Evolutionary conservation across 2,113 vertebrate genomes (phyloP).

Genomic region (Canis aureus): DNA sequence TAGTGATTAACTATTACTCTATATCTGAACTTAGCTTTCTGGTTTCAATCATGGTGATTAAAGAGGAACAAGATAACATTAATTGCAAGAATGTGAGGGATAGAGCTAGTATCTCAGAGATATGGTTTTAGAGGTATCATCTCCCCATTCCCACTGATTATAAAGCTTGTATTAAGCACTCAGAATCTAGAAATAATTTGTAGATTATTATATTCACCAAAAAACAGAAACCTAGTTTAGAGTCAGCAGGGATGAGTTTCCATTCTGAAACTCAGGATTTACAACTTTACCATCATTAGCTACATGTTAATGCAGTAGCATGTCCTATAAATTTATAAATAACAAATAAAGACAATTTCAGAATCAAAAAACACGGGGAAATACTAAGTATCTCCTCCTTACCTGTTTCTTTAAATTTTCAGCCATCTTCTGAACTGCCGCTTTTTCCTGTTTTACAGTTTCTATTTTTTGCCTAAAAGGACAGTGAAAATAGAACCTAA

Average conservation of each 20-base stretch:
- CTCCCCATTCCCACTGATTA: neutral
- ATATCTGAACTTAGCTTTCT: slow-evolving; percentile 36
- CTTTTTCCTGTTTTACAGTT: slow-evolving; percentile 90
- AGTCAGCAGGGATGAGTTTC: slow-evolving; percentile 8
- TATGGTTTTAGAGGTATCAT: neutral
- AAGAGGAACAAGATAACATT: neutral
- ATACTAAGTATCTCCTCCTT: neutral
- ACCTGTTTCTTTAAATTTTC: slow-evolving; percentile 94
- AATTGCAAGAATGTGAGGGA: neutral
- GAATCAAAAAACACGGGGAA: slow-evolving; percentile 32
- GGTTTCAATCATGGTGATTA: slow-evolving; percentile 12
- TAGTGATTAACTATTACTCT: neutral
- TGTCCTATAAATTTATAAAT: neutral
- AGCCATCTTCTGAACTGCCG: slow-evolving; percentile 88
- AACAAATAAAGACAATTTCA: slow-evolving; percentile 34
- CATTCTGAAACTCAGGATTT: slow-evolving; percentile 17
- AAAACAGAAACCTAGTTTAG: slow-evolving; percentile 11
- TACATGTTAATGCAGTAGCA: neutral
- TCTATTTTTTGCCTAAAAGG: slow-evolving; percentile 91
- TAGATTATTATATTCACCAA: neutral
- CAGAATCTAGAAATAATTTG: neutral
- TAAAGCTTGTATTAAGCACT: neutral
- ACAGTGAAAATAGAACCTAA: slow-evolving; percentile 52
- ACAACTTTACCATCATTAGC: neutral
- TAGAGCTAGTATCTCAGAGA: neutral